phyloP scores from a whole-genome alignment of 2,113 vertebrate genomes.

The Empidonax traillii region DNA sequence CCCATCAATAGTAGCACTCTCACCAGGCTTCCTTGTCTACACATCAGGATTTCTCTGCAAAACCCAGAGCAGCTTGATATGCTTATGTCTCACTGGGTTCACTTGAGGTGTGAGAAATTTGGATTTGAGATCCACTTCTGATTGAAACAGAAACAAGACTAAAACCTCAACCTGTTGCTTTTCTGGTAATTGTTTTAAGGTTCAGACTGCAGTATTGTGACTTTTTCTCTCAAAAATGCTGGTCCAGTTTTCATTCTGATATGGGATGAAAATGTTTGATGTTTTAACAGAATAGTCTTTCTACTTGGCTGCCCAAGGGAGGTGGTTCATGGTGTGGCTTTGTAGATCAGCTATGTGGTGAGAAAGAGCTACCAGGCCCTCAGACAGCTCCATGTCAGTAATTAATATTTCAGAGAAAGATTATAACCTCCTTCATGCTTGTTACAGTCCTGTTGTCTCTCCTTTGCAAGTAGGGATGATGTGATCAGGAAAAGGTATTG shows the following conservation, averaged over 20 bases:
- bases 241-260: not conserved
- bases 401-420: not conserved
- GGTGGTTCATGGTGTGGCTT: not conserved
- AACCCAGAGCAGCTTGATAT: not conserved
- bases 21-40: not conserved
- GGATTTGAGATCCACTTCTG: not conserved
- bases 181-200: not conserved
- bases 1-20: accelerated
- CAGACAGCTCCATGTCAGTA: not conserved
- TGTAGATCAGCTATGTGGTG: not conserved
- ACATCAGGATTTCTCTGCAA: not conserved
- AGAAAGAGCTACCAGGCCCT: not conserved
- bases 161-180: not conserved
- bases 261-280: not conserved
- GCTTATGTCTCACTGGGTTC: not conserved
- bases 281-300: not conserved
- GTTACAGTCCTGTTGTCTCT: not conserved
- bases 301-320: not conserved
- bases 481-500: not conserved
- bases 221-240: not conserved
- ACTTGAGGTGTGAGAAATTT: not conserved
- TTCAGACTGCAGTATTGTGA: not conserved
- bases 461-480: not conserved
- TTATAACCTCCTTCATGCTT: not conserved
- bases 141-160: not conserved